Conservation (phyloP, 2,888 invertebrate genomes). For the Lasioglossum lativentre region DNA sequence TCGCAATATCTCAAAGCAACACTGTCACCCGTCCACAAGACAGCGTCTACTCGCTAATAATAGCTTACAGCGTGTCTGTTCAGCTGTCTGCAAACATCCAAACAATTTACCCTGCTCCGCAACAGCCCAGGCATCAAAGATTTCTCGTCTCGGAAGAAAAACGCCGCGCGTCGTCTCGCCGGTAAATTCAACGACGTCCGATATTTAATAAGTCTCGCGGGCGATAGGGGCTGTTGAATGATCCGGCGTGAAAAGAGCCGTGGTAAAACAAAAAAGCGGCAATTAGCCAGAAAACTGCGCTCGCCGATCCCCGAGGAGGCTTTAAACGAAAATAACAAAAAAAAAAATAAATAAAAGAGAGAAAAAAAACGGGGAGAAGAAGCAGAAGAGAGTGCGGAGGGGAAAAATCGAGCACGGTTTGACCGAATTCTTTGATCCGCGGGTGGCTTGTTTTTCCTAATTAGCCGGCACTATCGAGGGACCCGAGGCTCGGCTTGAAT, state of each 20-base stretch:
- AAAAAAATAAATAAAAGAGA: not conserved
- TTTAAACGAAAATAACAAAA: no score
- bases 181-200: not conserved
- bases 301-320: not conserved
- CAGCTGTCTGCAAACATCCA: not conserved
- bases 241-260: not conserved
- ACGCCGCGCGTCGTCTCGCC: not conserved
- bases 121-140: not conserved
- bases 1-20: not conserved
- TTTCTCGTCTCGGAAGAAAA: not conserved
- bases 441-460: constrained; percentile 34
- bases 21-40: not conserved
- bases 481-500: constrained; percentile 16
- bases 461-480: constrained; percentile 46
- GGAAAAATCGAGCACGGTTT: constrained; percentile 5
- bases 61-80: not conserved
- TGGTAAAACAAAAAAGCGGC: not conserved
- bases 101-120: not conserved
- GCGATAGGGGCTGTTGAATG: not conserved
- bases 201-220: not conserved
- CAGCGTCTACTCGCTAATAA: not conserved
- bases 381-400: not conserved
- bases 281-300: not conserved
- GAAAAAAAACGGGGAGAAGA: not conserved
- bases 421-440: constrained; percentile 25